Evolutionary conservation across 2,797 vertebrate species (phyloP).

Genomic region (Paedocypris micromegethes): DNA sequence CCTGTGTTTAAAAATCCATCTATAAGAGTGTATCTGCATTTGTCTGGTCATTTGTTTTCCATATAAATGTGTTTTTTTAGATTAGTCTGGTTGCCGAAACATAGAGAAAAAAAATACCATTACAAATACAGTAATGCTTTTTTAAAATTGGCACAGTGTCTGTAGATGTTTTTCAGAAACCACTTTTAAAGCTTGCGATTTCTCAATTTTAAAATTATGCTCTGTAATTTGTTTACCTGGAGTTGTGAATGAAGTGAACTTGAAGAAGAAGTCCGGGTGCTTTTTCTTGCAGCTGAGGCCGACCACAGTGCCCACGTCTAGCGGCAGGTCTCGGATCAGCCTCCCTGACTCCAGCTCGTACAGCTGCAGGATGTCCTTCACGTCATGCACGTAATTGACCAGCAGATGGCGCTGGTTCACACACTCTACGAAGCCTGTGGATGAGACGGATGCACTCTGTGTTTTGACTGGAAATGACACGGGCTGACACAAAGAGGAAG

Average conservation of each 20-base stretch:
- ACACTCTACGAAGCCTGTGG: constrained; percentile 63
- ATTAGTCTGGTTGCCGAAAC: too few relatives aligned
- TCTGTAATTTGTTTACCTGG: constrained; percentile 55
- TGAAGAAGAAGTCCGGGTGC: constrained; percentile 70
- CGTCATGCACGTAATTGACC: constrained; percentile 69
- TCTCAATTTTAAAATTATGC: not conserved
- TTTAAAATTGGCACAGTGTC: too few relatives aligned
- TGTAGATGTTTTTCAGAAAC: too few relatives aligned
- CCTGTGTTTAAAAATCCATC: too few relatives aligned
- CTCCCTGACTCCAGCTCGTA: constrained; percentile 56
- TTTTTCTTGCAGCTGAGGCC: constrained; percentile 74
- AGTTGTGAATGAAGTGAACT: constrained; percentile 72
- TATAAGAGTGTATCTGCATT: too few relatives aligned
- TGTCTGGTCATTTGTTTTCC: too few relatives aligned
- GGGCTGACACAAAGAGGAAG: not conserved
- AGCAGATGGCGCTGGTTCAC: constrained; percentile 69
- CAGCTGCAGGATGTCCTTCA: constrained; percentile 71
- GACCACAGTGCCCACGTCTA: constrained; percentile 65
- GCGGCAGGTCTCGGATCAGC: constrained; percentile 60
- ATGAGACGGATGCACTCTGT: not conserved
- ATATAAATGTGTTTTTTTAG: too few relatives aligned
- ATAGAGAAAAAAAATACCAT: too few relatives aligned
- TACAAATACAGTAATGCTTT: too few relatives aligned
- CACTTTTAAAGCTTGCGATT: too few relatives aligned
- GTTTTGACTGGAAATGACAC: not conserved